Evolutionary conservation across 2,888 invertebrate genomes (phyloP), one percentile per base, ranked within the genome.

Genomic region (Euzophera pinguis): DNA sequence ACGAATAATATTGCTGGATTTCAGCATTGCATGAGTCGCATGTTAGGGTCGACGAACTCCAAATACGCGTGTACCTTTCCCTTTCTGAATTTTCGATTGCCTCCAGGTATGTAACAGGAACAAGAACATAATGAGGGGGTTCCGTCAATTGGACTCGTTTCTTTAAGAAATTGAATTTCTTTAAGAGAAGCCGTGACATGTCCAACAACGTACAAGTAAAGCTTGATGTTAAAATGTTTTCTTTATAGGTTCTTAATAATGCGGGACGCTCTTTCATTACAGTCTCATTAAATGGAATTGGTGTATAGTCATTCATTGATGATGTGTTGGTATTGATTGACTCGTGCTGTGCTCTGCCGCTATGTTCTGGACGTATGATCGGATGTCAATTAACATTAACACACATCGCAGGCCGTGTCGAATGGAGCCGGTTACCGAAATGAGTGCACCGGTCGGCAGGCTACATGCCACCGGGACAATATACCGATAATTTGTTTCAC

Each of bases 231-330:
- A 68, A 65, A 62, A 63, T 56, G 62, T 59, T 67, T 73, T 72
- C 70, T 75, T 73, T 80, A 79, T 78, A 66, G 74, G 69, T 69
- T 73, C 77, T 70, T 67, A 74, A 77, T 65, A 67, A 78, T 74
- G 73, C 71, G 71, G 73, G 78, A 71, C 67, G 71, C 69, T 63
- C 67, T 73, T 73, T 75, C 72, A 75, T 38, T 78, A 71, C 69
- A 69, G 71, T 65, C 70, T 78, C 75, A 81, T 84, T 79, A 81
- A 73, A 71, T 59, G 62, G 68, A 73, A 79, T 78, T 75, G 74
- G 65, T 75, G 66, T 74, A 72, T 75, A 69, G 77, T 71, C 71
- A 67, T 71, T 70, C 72, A 75, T 72, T 75, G 73, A 74, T 73
- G 65, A 75, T 75, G 73, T 76, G 78, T 78, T 74, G 69, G 71